Conservation (phyloP, 2,113 vertebrate genomes). For the Lophius piscatorius region DNA sequence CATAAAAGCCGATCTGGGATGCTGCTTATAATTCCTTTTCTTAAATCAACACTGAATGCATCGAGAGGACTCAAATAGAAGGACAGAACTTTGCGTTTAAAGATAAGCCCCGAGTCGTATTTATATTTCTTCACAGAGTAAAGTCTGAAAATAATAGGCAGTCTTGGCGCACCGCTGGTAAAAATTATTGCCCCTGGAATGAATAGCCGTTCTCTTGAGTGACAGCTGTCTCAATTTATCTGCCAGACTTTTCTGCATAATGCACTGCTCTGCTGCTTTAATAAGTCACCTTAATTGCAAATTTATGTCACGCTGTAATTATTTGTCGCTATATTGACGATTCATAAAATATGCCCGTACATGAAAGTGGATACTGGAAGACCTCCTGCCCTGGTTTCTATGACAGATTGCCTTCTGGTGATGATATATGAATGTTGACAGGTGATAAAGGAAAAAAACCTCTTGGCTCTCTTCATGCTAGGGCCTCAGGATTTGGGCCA, state of each 20-base stretch:
- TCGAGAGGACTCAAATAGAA: too few relatives aligned
- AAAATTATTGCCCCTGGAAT: slow-evolving; percentile 37
- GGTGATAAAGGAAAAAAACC: slow-evolving; percentile 47
- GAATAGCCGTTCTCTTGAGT: slow-evolving; percentile 52
- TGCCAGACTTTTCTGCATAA: slow-evolving; percentile 42
- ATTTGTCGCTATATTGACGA: slow-evolving; percentile 43
- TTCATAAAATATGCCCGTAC: slow-evolving; percentile 30
- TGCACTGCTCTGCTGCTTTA: slow-evolving; percentile 47
- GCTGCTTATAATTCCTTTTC: not conserved
- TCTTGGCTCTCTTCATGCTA: not conserved
- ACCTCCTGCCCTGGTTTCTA: slow-evolving; percentile 17
- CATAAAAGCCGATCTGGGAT: not conserved
- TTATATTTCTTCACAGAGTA: not conserved
- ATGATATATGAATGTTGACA: slow-evolving; percentile 50
- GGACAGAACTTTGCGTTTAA: slow-evolving; percentile 1
- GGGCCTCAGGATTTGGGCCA: too few relatives aligned
- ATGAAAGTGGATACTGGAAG: slow-evolving; percentile 23
- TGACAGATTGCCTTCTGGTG: slow-evolving; percentile 30
- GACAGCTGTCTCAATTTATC: slow-evolving; percentile 67
- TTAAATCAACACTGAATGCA: slow-evolving; percentile 3
- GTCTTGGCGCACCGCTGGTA: too few relatives aligned
- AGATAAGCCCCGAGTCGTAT: not conserved
- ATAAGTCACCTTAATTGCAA: slow-evolving; percentile 34
- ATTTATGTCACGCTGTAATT: slow-evolving; percentile 52
- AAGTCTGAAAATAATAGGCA: slow-evolving; percentile 29